These are phyloP conservation scores for Alethe diademata DNA, from an alignment of 2,113 vertebrate genomes.

Conservation along the genomic window DNA sequence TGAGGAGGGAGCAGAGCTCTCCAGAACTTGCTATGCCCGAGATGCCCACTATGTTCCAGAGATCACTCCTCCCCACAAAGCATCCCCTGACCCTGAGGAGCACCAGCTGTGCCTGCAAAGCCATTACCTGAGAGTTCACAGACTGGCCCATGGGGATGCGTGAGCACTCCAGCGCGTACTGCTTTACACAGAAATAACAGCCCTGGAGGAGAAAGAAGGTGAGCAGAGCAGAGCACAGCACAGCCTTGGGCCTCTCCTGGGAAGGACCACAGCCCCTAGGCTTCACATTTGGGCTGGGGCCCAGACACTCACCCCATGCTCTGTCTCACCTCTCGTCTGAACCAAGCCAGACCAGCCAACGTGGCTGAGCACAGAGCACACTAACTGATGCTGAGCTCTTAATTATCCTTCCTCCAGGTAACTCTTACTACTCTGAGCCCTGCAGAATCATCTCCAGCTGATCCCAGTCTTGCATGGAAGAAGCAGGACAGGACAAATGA, in stretches of 20 bases:
- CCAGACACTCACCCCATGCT: background rate
- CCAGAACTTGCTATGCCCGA: background rate
- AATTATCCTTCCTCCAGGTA: background rate
- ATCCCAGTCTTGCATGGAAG: background rate
- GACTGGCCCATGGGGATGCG: constrained; percentile 97
- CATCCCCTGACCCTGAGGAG: background rate
- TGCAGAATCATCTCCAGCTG: background rate
- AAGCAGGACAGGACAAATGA: background rate
- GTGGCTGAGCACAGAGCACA: background rate
- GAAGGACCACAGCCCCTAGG: background rate
- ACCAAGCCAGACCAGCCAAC: background rate
- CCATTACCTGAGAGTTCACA: constrained; percentile 95
- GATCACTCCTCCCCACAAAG: background rate
- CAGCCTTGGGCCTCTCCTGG: background rate
- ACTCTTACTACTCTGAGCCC: background rate
- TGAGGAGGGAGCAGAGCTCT: background rate
- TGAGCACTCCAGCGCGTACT: constrained; percentile 95
- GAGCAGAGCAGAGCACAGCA: background rate
- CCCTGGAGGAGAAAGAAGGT: constrained; percentile 74
- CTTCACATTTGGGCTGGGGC: background rate
- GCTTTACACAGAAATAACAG: constrained; percentile 98
- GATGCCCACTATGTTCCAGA: background rate
- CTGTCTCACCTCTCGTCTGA: background rate
- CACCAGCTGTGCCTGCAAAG: background rate
- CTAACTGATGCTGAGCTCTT: background rate